A percentile compares a stretch with the other conserved stretches of the same genome.
Evolutionary conservation across 1,140 invertebrate genomes (phyloP).

Genomic region (Polypedilum vanderplanki): DNA sequence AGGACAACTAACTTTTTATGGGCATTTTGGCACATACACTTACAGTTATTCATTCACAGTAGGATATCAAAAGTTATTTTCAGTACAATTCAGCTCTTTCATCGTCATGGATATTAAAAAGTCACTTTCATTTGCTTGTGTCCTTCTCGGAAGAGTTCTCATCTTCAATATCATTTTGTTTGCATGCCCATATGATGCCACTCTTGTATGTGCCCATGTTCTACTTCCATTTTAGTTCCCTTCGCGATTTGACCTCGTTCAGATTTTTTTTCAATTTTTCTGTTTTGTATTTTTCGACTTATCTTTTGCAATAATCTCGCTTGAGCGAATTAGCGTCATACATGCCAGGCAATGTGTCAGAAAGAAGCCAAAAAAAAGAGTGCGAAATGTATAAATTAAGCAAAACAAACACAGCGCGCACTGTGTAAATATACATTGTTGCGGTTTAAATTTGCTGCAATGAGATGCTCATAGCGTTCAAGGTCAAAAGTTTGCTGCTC

Average conservation of each 20-base stretch:
- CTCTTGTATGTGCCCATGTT: slow-evolving; percentile 4
- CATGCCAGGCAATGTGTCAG: not conserved
- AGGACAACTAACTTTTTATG: slow-evolving; percentile 17
- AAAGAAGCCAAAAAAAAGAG: not conserved
- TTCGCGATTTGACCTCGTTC: slow-evolving; percentile 10
- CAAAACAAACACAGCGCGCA: not conserved
- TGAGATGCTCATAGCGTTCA: not conserved
- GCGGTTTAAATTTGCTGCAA: not conserved
- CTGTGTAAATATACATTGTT: not conserved
- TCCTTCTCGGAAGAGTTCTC: slow-evolving; percentile 15
- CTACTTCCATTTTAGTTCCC: slow-evolving; percentile 9
- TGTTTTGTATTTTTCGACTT: not conserved
- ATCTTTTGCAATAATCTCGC: not conserved
- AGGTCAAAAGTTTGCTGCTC: not conserved
- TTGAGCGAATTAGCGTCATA: not conserved
- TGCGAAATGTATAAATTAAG: not conserved
- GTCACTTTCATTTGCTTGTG: not conserved
- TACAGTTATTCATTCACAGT: not conserved
- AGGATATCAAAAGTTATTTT: not conserved
- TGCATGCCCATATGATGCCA: not conserved
- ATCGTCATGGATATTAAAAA: not conserved
- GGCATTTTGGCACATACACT: not conserved
- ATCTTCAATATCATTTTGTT: not conserved
- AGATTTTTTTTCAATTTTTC: not conserved
- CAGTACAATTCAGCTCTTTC: not conserved